These are phyloP conservation scores for Eupithecia subumbrata DNA, from an alignment of 2,888 invertebrate genomes.

Conservation along the genomic window DNA sequence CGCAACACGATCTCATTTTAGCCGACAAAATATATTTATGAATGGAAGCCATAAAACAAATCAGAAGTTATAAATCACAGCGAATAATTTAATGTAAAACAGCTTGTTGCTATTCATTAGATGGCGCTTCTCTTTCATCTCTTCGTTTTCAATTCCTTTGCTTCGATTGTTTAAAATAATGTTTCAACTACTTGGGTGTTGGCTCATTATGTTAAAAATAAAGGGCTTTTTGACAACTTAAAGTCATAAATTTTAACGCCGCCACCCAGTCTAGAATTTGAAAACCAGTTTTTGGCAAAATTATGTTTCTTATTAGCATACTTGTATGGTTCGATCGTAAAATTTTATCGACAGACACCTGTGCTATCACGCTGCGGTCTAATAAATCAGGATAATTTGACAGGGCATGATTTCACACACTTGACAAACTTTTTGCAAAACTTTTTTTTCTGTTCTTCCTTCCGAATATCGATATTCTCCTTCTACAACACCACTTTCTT, in stretches of 20 bases:
- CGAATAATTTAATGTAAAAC: conserved; percentile 41
- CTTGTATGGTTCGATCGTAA: conserved; percentile 73
- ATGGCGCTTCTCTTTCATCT: conserved; percentile 23
- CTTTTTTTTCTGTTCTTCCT: background rate
- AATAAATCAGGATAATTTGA: conserved; percentile 69
- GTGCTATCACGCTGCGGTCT: conserved; percentile 67
- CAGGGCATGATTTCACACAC: conserved; percentile 60
- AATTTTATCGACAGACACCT: conserved; percentile 80
- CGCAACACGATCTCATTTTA: background rate
- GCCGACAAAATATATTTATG: conserved; percentile 21
- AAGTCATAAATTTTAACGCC: conserved; percentile 64
- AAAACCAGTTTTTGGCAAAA: conserved; percentile 63
- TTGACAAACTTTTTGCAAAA: background rate
- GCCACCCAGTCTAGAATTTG: conserved; percentile 78
- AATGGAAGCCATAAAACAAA: conserved; percentile 36
- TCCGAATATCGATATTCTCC: background rate
- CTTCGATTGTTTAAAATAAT: conserved; percentile 12
- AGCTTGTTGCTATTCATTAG: conserved; percentile 25
- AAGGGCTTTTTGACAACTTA: conserved; percentile 36
- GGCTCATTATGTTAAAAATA: conserved; percentile 16
- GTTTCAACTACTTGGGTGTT: conserved; percentile 10
- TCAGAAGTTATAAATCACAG: conserved; percentile 36
- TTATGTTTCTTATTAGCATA: conserved; percentile 70
- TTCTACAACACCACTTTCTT: conserved; percentile 13
- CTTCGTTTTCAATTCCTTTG: conserved; percentile 8